A percentile compares a stretch with the other conserved stretches of the same genome.
Evolutionary conservation across 30 jellyfish, hydroid and myxozoan species (phyloP).

Genomic region (Mastigias papua): DNA sequence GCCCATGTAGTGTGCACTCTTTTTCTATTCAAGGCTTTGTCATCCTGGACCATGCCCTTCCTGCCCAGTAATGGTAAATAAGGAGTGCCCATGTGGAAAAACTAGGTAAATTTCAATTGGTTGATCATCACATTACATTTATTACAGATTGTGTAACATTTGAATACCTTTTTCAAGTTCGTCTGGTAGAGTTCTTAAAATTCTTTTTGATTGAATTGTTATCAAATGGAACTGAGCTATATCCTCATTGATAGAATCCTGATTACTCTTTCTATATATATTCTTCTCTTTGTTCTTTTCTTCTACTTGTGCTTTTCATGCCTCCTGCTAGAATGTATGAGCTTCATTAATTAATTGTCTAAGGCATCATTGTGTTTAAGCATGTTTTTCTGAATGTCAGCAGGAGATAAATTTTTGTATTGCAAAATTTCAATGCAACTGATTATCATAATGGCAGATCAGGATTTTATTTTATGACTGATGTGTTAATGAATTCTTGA

Average conservation of each 20-base stretch:
- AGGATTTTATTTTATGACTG: no score
- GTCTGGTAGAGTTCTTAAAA: background rate
- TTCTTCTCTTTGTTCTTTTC: no score
- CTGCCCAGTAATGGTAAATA: constrained; percentile 95
- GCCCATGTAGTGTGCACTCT: constrained; percentile 2
- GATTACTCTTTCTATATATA: no score
- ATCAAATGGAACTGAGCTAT: background rate
- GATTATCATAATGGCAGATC: no score
- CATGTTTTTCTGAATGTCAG: no score
- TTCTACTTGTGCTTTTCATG: no score
- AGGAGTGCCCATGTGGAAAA: constrained; percentile 92
- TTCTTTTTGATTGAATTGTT: background rate
- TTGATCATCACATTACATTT: background rate
- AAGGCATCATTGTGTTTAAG: no score
- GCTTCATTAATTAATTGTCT: no score
- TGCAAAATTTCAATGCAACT: no score
- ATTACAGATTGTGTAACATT: background rate
- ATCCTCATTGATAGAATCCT: background rate
- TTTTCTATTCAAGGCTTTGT: constrained; percentile 74
- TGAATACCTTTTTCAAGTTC: background rate
- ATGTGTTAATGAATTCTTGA: no score
- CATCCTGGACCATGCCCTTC: constrained; percentile 99
- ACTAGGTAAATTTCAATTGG: constrained; percentile 44
- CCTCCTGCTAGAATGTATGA: no score
- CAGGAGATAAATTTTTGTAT: no score